These are phyloP conservation scores for Acanthopagrus latus DNA, from an alignment of 2,797 vertebrate genomes.

Conservation along the genomic window DNA sequence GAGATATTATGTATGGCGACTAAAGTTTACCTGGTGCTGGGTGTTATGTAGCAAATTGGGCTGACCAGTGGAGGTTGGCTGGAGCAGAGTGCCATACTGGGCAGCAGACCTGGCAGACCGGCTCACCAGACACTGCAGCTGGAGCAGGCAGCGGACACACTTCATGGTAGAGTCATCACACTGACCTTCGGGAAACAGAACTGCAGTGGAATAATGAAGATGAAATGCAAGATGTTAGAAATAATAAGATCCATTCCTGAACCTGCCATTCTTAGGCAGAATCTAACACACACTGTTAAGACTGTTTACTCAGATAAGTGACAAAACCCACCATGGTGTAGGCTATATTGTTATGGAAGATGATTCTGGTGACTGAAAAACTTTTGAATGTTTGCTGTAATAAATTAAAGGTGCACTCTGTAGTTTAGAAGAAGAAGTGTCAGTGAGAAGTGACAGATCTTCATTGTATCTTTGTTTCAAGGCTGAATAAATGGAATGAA, in stretches of 20 bases:
- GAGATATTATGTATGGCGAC: neutral
- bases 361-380: neutral
- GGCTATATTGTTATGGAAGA: neutral
- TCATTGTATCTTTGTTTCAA: too few species aligned
- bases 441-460: too few species aligned
- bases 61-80: conserved; percentile 10
- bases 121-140: conserved; percentile 40
- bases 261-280: neutral
- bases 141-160: conserved; percentile 65
- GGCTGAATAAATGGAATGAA: too few species aligned
- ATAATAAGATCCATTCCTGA: neutral
- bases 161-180: conserved; percentile 70
- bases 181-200: neutral
- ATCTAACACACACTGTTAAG: neutral
- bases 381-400: neutral
- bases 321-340: too few species aligned
- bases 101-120: conserved; percentile 29
- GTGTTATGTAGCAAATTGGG: neutral
- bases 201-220: neutral
- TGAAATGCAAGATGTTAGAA: neutral
- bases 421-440: too few species aligned
- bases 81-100: conserved; percentile 9
- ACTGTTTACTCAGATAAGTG: neutral
- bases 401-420: neutral
- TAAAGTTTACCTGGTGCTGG: conserved; percentile 60